Evolutionary conservation across 2,113 vertebrate genomes (phyloP).

Genomic region (Vanacampus margaritifer): DNA sequence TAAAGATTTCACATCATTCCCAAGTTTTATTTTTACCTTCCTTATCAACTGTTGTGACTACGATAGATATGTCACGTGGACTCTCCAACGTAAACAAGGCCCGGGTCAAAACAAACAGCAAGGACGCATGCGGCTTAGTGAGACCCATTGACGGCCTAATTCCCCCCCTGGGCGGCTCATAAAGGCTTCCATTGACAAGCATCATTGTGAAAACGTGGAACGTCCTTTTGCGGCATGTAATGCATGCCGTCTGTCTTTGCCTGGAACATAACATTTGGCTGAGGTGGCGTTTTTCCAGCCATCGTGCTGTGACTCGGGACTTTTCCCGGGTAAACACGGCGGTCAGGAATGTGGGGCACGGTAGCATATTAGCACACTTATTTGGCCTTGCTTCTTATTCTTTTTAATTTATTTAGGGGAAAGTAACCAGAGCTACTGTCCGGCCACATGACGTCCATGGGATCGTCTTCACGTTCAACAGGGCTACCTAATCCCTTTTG

Average conservation of each 20-base stretch:
- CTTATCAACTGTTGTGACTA: not conserved
- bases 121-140: conserved; percentile 61
- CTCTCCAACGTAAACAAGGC: conserved; percentile 65
- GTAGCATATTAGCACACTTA: not conserved
- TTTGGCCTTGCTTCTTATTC: not conserved
- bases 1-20: not conserved
- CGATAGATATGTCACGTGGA: not conserved
- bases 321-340: conserved; percentile 68
- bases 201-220: conserved; percentile 67
- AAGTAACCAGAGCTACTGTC: not conserved
- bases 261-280: conserved; percentile 66
- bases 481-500: conserved; percentile 58
- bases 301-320: conserved; percentile 60
- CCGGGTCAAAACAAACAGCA: conserved; percentile 67
- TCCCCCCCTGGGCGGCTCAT: conserved; percentile 57
- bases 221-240: conserved; percentile 29
- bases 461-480: conserved; percentile 32
- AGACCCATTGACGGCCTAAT: conserved; percentile 70
- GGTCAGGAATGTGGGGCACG: conserved; percentile 5
- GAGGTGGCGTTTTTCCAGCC: conserved; percentile 61
- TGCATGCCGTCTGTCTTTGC: conserved; percentile 41
- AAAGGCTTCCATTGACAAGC: conserved; percentile 69
- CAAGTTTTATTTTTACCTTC: not conserved
- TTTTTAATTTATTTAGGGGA: not conserved
- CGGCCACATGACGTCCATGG: not conserved